A percentile compares a stretch with the other conserved stretches of the same genome.
Evolutionary conservation across 2,888 invertebrate genomes (phyloP).

Genomic region (Dermolepida albohirtum): DNA sequence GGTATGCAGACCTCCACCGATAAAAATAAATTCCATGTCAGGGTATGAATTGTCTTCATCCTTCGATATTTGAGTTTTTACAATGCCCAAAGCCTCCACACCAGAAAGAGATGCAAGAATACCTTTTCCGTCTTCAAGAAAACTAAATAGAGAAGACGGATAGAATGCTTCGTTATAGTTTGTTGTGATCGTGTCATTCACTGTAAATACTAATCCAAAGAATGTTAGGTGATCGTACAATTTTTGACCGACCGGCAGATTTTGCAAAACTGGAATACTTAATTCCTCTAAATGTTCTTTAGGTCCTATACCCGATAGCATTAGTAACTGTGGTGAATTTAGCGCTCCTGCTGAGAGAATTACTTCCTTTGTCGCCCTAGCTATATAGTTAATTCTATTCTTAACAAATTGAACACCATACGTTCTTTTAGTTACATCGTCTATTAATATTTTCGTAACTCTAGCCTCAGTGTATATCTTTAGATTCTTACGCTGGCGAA

Average conservation of each 20-base stretch:
- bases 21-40: slow-evolving; percentile 74
- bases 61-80: slow-evolving; percentile 25
- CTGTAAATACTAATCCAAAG: slow-evolving; percentile 68
- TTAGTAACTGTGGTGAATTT: slow-evolving; percentile 81
- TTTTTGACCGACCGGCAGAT: slow-evolving; percentile 75
- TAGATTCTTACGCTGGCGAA: slow-evolving; percentile 70
- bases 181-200: slow-evolving; percentile 64
- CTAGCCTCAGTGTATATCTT: slow-evolving; percentile 69
- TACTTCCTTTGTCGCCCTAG: slow-evolving; percentile 67
- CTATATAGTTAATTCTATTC: slow-evolving; percentile 44
- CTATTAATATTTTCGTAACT: slow-evolving; percentile 71
- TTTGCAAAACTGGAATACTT: slow-evolving; percentile 71
- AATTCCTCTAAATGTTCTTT: slow-evolving; percentile 69
- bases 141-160: slow-evolving; percentile 59
- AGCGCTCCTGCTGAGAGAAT: slow-evolving; percentile 77
- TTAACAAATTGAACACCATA: slow-evolving; percentile 64
- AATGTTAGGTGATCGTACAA: slow-evolving; percentile 77
- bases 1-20: slow-evolving; percentile 69
- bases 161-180: slow-evolving; percentile 36
- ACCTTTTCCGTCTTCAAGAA: slow-evolving; percentile 65
- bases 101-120: slow-evolving; percentile 71
- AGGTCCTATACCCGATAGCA: slow-evolving; percentile 77
- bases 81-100: slow-evolving; percentile 73
- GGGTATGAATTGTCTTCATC: slow-evolving; percentile 66
- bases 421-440: slow-evolving; percentile 62